These are phyloP conservation scores for Calliphora vicina DNA, from an alignment of 1,140 invertebrate genomes.

Conservation along the genomic window DNA sequence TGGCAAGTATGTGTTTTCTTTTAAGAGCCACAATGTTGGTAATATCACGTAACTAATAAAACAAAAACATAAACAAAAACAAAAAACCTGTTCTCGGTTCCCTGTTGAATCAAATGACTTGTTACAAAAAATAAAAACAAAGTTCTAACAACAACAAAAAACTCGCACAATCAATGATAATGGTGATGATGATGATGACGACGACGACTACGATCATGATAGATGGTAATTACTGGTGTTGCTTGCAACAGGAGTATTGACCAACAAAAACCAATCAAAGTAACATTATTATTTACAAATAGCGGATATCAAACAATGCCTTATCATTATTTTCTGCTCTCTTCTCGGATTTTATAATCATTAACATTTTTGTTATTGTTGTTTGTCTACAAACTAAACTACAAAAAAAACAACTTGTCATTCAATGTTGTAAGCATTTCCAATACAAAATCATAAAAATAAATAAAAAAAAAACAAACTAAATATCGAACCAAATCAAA, in stretches of 20 bases:
- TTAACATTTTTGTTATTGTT: neutral
- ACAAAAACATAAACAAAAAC: too few species aligned
- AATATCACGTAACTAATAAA: neutral
- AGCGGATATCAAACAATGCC: constrained; percentile 2
- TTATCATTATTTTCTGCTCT: neutral
- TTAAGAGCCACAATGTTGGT: neutral
- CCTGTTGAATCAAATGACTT: neutral
- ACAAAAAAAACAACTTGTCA: too few species aligned
- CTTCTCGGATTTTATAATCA: neutral
- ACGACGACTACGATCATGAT: neutral
- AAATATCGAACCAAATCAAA: neutral
- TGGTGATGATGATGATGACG: neutral
- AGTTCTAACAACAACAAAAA: neutral
- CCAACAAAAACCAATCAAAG: neutral
- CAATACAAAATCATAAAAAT: neutral
- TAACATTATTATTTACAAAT: constrained; percentile 1
- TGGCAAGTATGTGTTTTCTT: neutral
- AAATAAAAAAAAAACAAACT: neutral
- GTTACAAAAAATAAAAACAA: neutral
- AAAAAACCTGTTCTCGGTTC: neutral
- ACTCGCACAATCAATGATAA: neutral
- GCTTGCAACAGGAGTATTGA: neutral
- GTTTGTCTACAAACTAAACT: neutral
- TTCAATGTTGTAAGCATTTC: neutral
- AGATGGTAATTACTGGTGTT: neutral